A percentile compares a stretch with the other conserved stretches of the same genome.
These are phyloP conservation scores for Neoaliturus tenellus DNA, from an alignment of 2,888 invertebrate genomes.

Conservation along the genomic window DNA sequence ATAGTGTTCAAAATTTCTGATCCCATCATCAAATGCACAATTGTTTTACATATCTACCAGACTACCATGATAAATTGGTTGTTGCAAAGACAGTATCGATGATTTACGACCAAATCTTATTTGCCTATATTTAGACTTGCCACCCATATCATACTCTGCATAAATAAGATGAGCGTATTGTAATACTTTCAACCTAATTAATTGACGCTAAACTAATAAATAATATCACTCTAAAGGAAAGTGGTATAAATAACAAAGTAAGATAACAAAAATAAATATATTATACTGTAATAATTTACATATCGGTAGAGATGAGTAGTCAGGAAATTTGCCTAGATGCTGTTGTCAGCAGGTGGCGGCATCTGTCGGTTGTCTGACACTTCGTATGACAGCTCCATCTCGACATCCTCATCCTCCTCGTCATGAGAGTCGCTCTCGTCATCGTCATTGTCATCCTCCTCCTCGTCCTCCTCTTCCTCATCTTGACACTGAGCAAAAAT, in stretches of 20 bases:
- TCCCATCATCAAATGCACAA: no score
- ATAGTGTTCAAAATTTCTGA: no score
- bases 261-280: background rate
- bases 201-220: no score
- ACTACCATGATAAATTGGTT: no score
- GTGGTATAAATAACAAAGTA: background rate
- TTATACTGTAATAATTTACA: background rate
- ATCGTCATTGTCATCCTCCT: conserved; percentile 78
- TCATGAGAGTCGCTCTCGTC: conserved; percentile 79
- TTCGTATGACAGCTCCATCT: conserved; percentile 66
- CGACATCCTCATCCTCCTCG: conserved; percentile 78
- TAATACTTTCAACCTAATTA: no score
- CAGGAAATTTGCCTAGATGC: background rate
- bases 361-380: conserved; percentile 58
- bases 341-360: conserved; percentile 59
- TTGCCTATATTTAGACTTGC: no score
- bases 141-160: no score
- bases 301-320: background rate
- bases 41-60: no score
- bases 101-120: no score
- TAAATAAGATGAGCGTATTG: no score
- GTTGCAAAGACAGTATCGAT: no score
- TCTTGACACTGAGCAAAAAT: conserved; percentile 65
- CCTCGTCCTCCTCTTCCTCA: conserved; percentile 78
- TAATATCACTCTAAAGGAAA: no score